Evolutionary conservation across 2,113 vertebrate species (phyloP), one percentile per base, ranked within the genome.

Genomic region (Dicerorhinus sumatrensis): DNA sequence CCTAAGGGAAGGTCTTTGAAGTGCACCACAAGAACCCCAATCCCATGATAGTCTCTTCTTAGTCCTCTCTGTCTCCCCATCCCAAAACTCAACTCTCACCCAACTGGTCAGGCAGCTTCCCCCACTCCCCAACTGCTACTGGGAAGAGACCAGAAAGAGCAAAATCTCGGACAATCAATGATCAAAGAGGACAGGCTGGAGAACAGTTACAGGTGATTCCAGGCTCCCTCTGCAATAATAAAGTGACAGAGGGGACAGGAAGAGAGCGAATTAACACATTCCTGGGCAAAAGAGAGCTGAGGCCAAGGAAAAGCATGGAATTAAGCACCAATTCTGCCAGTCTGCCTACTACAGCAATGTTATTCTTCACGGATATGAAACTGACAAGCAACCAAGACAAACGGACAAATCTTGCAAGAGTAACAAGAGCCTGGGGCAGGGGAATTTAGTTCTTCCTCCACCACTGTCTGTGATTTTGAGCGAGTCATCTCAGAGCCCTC

Each of bases 191-290:
- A 48, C 56, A 97, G 75, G 39, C 33, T 83, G 31, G 23, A 89
- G 89, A 77, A 69, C 14, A 63, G 56, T 18, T 58, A 93, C 91
- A 42, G 18, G 67, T 65, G 85, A 97, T 62, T 67, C 85, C n/a
- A 69, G 82, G n/a, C 10, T 91, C 75, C 67, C 65, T 12, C 42
- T 65, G 58, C 77, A 91, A 92, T 65, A 94, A 86, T 79, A 91
- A 86, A 79, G 36, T 79, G 77, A 90, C 94, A 96, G 63, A 33
- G 12, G 51, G 31, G 39, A 92, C 56, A 83, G 72, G 48, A 96
- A 94, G 48, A 82, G 48, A 87, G 73, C 42, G 72, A 96, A 70
- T 91, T 79, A 94, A 42, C 46, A 87, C 81, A 51, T 88, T 91
- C 72, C 36, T 65, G 75, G 69, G 39, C 75, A 67, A 86, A 39